Evolutionary conservation across 2,888 invertebrate species (phyloP).

Genomic region (Automeris io): DNA sequence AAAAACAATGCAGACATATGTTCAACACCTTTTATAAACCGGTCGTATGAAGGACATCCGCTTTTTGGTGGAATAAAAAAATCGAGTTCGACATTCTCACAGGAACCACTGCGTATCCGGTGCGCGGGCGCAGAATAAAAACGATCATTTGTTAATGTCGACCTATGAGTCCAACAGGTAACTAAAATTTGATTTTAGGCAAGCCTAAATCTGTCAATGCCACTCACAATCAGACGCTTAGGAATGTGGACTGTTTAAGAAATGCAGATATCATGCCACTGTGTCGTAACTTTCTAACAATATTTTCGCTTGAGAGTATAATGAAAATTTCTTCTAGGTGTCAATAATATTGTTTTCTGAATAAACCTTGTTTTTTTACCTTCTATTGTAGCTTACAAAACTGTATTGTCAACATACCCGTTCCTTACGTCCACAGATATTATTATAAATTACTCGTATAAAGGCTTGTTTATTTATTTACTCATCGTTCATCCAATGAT

Average conservation of each 20-base stretch:
- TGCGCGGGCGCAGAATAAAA: slow-evolving; percentile 67
- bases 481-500: too few species aligned
- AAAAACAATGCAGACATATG: slow-evolving; percentile 67
- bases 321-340: too few species aligned
- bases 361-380: too few species aligned
- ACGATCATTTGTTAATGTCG: slow-evolving; percentile 69
- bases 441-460: too few species aligned
- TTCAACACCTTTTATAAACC: slow-evolving; percentile 76
- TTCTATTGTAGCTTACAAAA: too few species aligned
- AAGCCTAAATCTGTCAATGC: slow-evolving; percentile 34
- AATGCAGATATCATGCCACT: not conserved
- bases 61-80: slow-evolving; percentile 66
- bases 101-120: slow-evolving; percentile 73
- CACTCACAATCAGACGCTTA: slow-evolving; percentile 16
- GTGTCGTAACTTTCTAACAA: slow-evolving; percentile 3
- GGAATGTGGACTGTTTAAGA: not conserved
- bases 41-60: slow-evolving; percentile 75
- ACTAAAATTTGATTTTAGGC: slow-evolving; percentile 29
- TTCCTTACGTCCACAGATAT: too few species aligned
- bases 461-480: too few species aligned
- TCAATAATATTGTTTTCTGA: too few species aligned
- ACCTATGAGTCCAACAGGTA: slow-evolving; percentile 49
- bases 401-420: too few species aligned
- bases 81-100: slow-evolving; percentile 72
- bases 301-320: too few species aligned